Conservation (phyloP, 2,113 vertebrate genomes). For the Lepisosteus osseus region DNA sequence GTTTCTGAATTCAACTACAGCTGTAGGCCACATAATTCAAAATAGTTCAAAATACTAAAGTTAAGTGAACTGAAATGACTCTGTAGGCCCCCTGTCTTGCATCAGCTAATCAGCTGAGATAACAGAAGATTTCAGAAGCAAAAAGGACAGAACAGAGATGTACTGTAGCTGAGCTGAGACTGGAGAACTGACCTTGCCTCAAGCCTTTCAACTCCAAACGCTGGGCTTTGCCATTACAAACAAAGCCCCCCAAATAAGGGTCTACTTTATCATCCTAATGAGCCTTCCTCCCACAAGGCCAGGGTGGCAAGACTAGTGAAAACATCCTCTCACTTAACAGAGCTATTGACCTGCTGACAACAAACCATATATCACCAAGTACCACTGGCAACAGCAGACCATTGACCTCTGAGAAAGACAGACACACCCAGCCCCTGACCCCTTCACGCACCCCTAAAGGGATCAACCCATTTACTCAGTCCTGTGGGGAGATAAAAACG, state of each 20-base stretch:
- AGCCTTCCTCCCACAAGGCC: not conserved
- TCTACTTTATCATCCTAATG: conserved; percentile 19
- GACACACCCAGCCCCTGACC: conserved; percentile 19
- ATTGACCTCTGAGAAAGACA: conserved; percentile 7
- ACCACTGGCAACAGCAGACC: not conserved
- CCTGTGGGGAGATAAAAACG: conserved; percentile 51
- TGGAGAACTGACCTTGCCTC: not conserved
- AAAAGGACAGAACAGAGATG: not conserved
- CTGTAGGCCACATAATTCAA: too few relatives aligned
- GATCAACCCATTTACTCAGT: conserved; percentile 22
- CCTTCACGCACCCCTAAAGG: not conserved
- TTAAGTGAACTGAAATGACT: too few relatives aligned
- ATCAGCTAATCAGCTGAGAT: too few relatives aligned
- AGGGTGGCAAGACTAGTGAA: conserved; percentile 41
- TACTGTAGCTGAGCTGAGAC: not conserved
- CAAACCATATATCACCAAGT: conserved; percentile 36
- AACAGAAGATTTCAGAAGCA: too few relatives aligned
- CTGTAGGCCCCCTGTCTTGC: too few relatives aligned
- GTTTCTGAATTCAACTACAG: too few relatives aligned
- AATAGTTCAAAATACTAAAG: too few relatives aligned
- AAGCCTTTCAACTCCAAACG: not conserved
- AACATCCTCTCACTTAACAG: conserved; percentile 43
- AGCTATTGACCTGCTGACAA: conserved; percentile 28
- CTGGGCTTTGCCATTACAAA: not conserved
- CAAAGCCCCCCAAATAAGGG: conserved; percentile 1